Evolutionary conservation across 1,140 invertebrate genomes (phyloP).

Genomic region (Mactra quadrangularis): DNA sequence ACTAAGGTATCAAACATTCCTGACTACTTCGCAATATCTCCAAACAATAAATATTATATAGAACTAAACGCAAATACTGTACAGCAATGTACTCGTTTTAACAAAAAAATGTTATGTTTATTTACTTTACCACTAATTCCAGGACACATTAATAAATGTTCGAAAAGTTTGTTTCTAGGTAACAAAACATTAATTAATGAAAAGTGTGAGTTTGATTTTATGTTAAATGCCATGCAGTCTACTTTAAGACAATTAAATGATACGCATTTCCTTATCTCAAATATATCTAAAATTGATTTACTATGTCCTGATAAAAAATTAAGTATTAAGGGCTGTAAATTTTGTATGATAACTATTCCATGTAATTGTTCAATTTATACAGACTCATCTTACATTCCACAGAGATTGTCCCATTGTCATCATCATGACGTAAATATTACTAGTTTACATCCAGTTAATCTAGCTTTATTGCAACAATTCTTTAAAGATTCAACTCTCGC

Average conservation of each 20-base stretch:
- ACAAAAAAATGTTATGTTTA: conserved; percentile 2
- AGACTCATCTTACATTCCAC: neutral
- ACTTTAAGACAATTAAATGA: neutral
- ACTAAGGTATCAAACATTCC: neutral
- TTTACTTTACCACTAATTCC: neutral
- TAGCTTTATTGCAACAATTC: conserved; percentile 13
- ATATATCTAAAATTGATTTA: neutral
- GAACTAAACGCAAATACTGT: conserved; percentile 1
- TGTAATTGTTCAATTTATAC: conserved; percentile 12
- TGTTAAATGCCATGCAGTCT: neutral
- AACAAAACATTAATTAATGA: neutral
- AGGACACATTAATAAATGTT: neutral
- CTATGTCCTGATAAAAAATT: neutral
- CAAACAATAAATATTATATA: neutral
- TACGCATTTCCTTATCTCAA: neutral
- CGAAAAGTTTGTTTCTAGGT: neutral
- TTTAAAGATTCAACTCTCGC: neutral
- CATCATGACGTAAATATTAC: neutral
- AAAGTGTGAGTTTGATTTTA: neutral
- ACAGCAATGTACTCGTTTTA: neutral
- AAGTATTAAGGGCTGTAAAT: neutral
- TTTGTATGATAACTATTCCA: neutral
- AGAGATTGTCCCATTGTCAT: neutral
- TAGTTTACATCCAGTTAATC: no score
- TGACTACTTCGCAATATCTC: neutral